phyloP scores from a whole-genome alignment of 2,113 vertebrate species.

The Triplophysa rosa region DNA sequence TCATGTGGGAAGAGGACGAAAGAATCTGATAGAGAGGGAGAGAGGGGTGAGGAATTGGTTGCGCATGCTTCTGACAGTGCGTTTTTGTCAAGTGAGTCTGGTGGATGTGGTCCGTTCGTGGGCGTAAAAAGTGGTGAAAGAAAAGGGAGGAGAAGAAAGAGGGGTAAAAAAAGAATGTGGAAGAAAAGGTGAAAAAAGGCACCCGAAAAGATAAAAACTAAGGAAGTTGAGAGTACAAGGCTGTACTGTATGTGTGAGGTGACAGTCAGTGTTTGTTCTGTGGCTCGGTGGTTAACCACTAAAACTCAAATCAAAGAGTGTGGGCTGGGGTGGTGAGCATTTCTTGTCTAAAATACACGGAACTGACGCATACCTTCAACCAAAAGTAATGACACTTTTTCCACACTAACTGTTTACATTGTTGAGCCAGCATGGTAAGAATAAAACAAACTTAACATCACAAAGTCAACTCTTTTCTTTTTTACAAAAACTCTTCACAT shows the following conservation, averaged over 20 bases:
- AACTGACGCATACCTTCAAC: conserved; percentile 54
- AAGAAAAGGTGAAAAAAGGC: conserved; percentile 1
- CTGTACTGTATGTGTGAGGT: conserved; percentile 39
- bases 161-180: conserved; percentile 11
- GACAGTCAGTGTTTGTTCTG: conserved; percentile 68
- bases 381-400: conserved; percentile 48
- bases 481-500: conserved; percentile 42
- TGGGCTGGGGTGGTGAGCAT: conserved; percentile 49
- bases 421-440: conserved; percentile 56
- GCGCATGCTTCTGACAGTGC: conserved; percentile 70
- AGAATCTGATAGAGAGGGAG: not conserved
- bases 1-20: conserved; percentile 59
- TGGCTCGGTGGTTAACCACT: conserved; percentile 68
- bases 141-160: conserved; percentile 45
- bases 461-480: conserved; percentile 55
- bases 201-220: not conserved
- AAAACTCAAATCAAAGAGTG: conserved; percentile 56
- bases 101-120: conserved; percentile 75
- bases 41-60: conserved; percentile 65
- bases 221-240: not conserved
- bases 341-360: conserved; percentile 55
- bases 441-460: conserved; percentile 63
- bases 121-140: conserved; percentile 56
- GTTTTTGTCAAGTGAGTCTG: conserved; percentile 74
- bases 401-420: conserved; percentile 60